Evolutionary conservation across 1,140 invertebrate genomes (phyloP), one percentile per base, ranked within the genome.

Genomic region (Coenobita brevimanus): DNA sequence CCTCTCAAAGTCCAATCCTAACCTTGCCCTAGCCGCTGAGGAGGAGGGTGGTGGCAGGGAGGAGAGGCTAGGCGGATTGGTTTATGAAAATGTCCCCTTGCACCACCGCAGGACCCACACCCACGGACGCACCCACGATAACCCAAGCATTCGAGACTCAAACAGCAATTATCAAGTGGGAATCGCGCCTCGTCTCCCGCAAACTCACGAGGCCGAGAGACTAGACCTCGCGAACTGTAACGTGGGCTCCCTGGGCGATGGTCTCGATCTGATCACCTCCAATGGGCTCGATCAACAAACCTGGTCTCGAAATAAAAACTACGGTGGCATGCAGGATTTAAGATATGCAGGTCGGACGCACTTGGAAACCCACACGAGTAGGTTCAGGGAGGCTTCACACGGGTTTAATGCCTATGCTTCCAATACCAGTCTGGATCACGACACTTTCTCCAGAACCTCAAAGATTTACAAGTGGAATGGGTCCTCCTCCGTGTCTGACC

Each of bases 391-490:
- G 17, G 15, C n/a, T 73, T 38, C 69, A 60, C 60, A 57, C 10
- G 73, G 41, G 30, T 89, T 89, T 43, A 82, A 36, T 17, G 88
- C 88, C 57, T 89, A 89, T 38, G 80, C 88, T 54, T 89, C 88
- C 24, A 82, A 89, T 60, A 89, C 88, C 50, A 82, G 80, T 30
- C 81, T 89, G 4, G 88, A 89, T n/a, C 73, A 82, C 73, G 88
- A 89, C 41, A 79, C 88, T 3, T 89, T 89, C 41, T 83, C 88
- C n/a, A 89, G 82, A 41, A 83, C 79, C 30, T 89, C 88, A 27
- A 89, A 79, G 60, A 82, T 89, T 10, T 89, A 82, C 46, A 89
- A 89, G 27, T 89, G 88, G 88, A 89, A 89, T 46, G 88, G 88
- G 2, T 89, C 88, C 0, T 89, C 80, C 3, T 89, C 87, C 30